phyloP scores from a whole-genome alignment of 2,113 vertebrate species.

The Mesitornis unicolor region DNA sequence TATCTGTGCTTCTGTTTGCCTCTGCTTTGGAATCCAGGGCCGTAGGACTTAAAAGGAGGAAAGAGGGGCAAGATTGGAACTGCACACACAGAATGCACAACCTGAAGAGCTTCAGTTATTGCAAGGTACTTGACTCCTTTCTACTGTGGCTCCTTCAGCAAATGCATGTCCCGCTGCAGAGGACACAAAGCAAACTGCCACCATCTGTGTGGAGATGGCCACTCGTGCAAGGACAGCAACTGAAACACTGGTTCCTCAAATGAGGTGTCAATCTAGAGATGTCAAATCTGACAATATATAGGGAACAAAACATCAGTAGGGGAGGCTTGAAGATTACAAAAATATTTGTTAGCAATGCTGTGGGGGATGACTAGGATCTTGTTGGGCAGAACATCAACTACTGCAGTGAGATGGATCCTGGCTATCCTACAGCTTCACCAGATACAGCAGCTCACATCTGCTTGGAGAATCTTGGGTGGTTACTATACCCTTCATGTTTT shows the following conservation, averaged over 20 bases:
- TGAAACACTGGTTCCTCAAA: background rate
- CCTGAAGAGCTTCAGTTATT: background rate
- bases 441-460: background rate
- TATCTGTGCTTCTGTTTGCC: background rate
- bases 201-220: background rate
- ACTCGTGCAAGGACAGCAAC: background rate
- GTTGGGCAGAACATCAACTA: background rate
- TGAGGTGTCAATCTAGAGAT: background rate
- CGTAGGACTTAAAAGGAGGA: background rate
- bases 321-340: background rate
- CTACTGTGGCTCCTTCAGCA: background rate
- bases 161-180: background rate
- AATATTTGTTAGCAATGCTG: background rate
- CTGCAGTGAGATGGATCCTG: background rate
- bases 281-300: background rate
- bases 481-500: background rate
- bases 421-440: background rate
- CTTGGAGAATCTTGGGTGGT: background rate
- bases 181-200: background rate
- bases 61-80: background rate
- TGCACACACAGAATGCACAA: background rate
- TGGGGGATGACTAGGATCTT: background rate
- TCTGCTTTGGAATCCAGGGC: background rate
- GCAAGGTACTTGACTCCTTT: background rate
- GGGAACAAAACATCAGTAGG: background rate